Conservation (phyloP, 2,888 invertebrate genomes). For the Eupeodes latifasciatus region DNA sequence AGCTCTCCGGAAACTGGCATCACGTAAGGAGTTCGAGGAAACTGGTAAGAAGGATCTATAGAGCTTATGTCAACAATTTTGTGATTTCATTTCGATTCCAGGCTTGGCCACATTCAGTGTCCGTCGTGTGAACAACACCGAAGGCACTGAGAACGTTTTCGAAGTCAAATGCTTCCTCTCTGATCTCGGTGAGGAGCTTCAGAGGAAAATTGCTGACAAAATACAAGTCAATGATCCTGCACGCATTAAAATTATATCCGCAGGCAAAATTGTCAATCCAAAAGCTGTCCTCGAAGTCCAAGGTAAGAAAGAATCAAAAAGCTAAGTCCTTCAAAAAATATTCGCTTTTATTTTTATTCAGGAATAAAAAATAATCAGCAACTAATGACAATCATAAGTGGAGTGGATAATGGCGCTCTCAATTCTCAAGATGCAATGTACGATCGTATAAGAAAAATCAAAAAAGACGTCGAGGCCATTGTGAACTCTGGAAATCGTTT, state of each 20-base stretch:
- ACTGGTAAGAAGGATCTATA: constrained; percentile 82
- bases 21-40: constrained; percentile 88
- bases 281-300: constrained; percentile 85
- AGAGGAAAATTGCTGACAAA: constrained; percentile 85
- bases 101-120: constrained; percentile 90
- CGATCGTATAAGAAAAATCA: constrained; percentile 85
- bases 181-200: constrained; percentile 86
- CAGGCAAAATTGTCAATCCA: constrained; percentile 87
- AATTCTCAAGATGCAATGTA: constrained; percentile 86
- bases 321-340: not conserved
- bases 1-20: constrained; percentile 89
- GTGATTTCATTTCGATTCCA: constrained; percentile 47
- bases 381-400: constrained; percentile 87
- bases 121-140: constrained; percentile 86
- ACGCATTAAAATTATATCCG: constrained; percentile 88
- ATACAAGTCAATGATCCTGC: constrained; percentile 81
- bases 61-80: not conserved
- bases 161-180: constrained; percentile 86
- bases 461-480: constrained; percentile 86
- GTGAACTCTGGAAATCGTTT: constrained; percentile 83
- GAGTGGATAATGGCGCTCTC: constrained; percentile 80
- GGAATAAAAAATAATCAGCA: constrained; percentile 88
- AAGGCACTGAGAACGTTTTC: constrained; percentile 85
- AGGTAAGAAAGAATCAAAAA: constrained; percentile 80
- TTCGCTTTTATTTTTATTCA: constrained; percentile 7